These are phyloP conservation scores for Dicyema japonicum DNA, from an alignment of 1,140 invertebrate species.

Conservation along the genomic window DNA sequence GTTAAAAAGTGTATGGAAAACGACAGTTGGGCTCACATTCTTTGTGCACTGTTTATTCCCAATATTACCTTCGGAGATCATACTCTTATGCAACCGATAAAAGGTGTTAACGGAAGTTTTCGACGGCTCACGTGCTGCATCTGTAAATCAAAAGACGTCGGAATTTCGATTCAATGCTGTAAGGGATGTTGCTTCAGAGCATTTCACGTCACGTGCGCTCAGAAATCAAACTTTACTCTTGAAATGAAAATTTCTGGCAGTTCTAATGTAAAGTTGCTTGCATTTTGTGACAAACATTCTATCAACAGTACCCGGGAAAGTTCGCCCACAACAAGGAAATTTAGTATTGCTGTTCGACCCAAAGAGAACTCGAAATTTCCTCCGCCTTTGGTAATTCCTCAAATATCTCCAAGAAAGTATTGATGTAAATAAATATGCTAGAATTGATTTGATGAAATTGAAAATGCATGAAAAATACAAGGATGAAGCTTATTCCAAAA, in stretches of 20 bases:
- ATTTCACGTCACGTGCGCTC: conserved; percentile 90
- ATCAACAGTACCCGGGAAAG: no score
- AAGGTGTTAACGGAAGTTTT: conserved; percentile 77
- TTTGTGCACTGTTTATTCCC: conserved; percentile 90
- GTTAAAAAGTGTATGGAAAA: conserved; percentile 76
- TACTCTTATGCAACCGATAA: conserved; percentile 63
- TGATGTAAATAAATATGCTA: no score
- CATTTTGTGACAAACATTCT: no score
- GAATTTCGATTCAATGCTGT: conserved; percentile 89
- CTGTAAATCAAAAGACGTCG: conserved; percentile 60
- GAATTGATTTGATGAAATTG: no score
- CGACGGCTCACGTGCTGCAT: conserved; percentile 66
- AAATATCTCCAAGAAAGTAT: no score
- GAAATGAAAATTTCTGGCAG: conserved; percentile 47
- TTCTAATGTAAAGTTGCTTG: no score
- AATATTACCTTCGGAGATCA: conserved; percentile 77
- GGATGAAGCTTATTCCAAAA: no score
- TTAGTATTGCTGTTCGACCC: no score
- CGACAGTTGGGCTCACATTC: conserved; percentile 79
- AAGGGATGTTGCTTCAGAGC: conserved; percentile 74
- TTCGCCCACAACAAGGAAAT: no score
- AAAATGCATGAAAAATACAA: no score
- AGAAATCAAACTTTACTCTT: conserved; percentile 69
- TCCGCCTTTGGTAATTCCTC: no score
- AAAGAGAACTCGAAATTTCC: no score